Evolutionary conservation across 2,797 vertebrate species (phyloP).

Genomic region (Balearica regulorum): DNA sequence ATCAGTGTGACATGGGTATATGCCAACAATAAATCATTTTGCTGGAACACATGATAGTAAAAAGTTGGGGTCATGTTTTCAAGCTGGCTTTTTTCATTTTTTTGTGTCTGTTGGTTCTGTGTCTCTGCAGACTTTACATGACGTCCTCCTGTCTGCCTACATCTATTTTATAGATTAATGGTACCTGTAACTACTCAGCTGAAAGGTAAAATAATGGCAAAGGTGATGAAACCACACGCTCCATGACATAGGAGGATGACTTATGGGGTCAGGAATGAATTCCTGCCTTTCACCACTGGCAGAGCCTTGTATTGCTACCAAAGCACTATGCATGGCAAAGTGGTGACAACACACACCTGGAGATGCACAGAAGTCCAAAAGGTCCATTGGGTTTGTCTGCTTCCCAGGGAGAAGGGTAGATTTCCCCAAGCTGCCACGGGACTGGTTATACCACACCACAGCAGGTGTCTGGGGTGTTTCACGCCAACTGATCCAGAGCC

Average conservation of each 20-base stretch:
- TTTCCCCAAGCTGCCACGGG: not conserved
- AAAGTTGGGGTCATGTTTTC: constrained; percentile 65
- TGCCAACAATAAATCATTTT: constrained; percentile 61
- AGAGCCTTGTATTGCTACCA: not conserved
- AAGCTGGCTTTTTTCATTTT: constrained; percentile 32
- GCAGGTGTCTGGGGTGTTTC: not conserved
- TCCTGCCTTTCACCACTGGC: not conserved
- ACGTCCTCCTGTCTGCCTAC: constrained; percentile 37
- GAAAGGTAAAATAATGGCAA: constrained; percentile 53
- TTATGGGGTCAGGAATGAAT: constrained; percentile 25
- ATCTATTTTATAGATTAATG: constrained; percentile 63
- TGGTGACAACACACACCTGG: not conserved
- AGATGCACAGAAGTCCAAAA: not conserved
- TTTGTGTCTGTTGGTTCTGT: constrained; percentile 2
- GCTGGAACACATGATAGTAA: constrained; percentile 9
- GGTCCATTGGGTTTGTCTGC: not conserved
- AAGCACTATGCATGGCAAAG: not conserved
- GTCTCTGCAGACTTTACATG: constrained; percentile 44
- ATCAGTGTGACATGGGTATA: constrained; percentile 61
- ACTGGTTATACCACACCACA: not conserved
- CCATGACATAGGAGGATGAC: constrained; percentile 30
- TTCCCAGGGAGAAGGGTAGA: not conserved
- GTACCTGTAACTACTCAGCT: constrained; percentile 54
- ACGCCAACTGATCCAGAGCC: not conserved
- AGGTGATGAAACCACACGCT: not conserved